These are phyloP conservation scores for Eulemur rufifrons DNA, from an alignment of 2,113 vertebrate species.

Conservation along the genomic window DNA sequence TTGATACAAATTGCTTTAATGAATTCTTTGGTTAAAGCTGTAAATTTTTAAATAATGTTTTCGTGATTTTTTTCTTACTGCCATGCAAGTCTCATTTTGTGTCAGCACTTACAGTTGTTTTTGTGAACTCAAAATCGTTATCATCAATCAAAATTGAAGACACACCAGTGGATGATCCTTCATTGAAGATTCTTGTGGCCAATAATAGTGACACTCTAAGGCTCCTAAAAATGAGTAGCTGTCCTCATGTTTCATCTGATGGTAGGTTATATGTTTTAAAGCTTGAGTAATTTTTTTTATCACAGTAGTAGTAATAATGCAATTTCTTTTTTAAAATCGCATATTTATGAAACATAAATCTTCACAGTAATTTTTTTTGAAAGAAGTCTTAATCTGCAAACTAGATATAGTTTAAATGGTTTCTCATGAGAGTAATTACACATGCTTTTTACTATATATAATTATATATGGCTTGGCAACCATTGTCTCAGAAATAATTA, in stretches of 20 bases:
- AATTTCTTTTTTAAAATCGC: background rate
- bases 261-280: slow-evolving; percentile 78
- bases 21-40: background rate
- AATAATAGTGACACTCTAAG: slow-evolving; percentile 89
- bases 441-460: background rate
- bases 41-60: slow-evolving; percentile 40
- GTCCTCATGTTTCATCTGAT: slow-evolving; percentile 90
- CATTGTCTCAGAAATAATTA: background rate
- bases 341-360: background rate
- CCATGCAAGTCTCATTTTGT: slow-evolving; percentile 87
- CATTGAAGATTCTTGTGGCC: slow-evolving; percentile 90
- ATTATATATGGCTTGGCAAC: background rate
- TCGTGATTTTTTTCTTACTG: slow-evolving; percentile 38
- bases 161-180: slow-evolving; percentile 89
- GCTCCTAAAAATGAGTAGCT: slow-evolving; percentile 91
- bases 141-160: slow-evolving; percentile 91
- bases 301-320: background rate
- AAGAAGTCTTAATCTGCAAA: slow-evolving; percentile 4
- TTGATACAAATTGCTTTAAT: background rate
- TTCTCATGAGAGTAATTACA: background rate
- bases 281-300: background rate
- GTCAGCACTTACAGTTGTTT: slow-evolving; percentile 89
- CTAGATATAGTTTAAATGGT: background rate
- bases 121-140: slow-evolving; percentile 90
- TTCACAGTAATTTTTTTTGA: background rate